phyloP scores from a whole-genome alignment of 1,140 invertebrate species.

The Eumeta japonica region DNA sequence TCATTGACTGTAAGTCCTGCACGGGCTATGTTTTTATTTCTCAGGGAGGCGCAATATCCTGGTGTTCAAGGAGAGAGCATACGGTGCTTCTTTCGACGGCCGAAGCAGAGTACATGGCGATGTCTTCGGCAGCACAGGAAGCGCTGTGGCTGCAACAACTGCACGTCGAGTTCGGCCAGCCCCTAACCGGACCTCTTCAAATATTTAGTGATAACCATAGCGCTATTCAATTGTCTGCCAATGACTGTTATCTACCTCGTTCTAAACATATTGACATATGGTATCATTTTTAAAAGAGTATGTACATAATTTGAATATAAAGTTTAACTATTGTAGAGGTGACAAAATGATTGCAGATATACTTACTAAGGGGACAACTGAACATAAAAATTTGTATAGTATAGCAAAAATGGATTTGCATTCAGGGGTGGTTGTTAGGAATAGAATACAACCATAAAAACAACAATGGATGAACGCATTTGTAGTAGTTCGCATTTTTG shows the following conservation, averaged over 20 bases:
- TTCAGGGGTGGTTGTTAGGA: neutral
- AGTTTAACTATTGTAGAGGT: neutral
- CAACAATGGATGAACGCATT: too few relatives aligned
- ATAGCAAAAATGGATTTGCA: neutral
- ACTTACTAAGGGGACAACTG: neutral
- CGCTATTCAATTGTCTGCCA: neutral
- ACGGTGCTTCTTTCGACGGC: too few relatives aligned
- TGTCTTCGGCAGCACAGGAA: neutral
- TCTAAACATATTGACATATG: neutral
- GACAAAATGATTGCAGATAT: neutral
- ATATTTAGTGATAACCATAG: too few relatives aligned
- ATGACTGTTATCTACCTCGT: neutral
- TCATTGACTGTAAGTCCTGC: constrained; percentile 20
- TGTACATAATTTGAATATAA: neutral
- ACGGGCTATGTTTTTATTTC: constrained; percentile 29
- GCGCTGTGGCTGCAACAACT: too few relatives aligned
- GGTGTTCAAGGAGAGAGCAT: constrained; percentile 26
- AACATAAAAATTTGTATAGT: neutral
- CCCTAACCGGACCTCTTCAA: neutral
- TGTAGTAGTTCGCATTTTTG: too few relatives aligned
- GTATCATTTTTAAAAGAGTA: constrained; percentile 1
- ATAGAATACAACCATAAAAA: too few relatives aligned
- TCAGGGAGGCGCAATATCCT: constrained; percentile 18
- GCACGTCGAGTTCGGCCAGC: neutral
- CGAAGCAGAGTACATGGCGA: too few relatives aligned